Conservation (phyloP, 2,888 invertebrate species). For the Idaea biselata region DNA sequence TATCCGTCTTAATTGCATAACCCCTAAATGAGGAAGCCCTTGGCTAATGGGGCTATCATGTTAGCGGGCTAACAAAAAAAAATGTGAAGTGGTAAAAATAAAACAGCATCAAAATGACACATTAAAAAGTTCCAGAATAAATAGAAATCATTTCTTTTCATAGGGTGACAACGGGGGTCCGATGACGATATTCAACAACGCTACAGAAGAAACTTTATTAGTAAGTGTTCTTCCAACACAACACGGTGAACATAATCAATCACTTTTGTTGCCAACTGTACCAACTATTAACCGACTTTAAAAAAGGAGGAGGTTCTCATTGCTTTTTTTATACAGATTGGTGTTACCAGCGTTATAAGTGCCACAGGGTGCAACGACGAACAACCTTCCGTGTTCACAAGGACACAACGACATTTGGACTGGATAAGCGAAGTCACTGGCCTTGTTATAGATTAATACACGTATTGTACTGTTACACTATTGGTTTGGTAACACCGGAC, state of each 20-base stretch:
- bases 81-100: too few species aligned
- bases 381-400: constrained; percentile 65
- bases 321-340: constrained; percentile 49
- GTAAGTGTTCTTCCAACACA: constrained; percentile 37
- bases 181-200: constrained; percentile 56
- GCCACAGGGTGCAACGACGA: constrained; percentile 57
- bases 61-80: too few species aligned
- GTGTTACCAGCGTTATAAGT: constrained; percentile 63
- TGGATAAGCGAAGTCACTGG: constrained; percentile 68
- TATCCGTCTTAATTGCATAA: too few species aligned
- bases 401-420: constrained; percentile 56
- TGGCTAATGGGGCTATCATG: too few species aligned
- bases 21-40: too few species aligned
- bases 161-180: constrained; percentile 76
- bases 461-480: too few species aligned
- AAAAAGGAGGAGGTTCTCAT: too few species aligned
- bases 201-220: constrained; percentile 59
- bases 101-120: too few species aligned
- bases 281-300: too few species aligned
- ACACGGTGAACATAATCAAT: background rate
- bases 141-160: constrained; percentile 20
- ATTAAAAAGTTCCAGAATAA: too few species aligned
- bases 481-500: too few species aligned
- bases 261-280: too few species aligned
- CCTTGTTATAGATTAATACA: constrained; percentile 34